Evolutionary conservation across 2,113 vertebrate species (phyloP).

Genomic region (Bos indicus): DNA sequence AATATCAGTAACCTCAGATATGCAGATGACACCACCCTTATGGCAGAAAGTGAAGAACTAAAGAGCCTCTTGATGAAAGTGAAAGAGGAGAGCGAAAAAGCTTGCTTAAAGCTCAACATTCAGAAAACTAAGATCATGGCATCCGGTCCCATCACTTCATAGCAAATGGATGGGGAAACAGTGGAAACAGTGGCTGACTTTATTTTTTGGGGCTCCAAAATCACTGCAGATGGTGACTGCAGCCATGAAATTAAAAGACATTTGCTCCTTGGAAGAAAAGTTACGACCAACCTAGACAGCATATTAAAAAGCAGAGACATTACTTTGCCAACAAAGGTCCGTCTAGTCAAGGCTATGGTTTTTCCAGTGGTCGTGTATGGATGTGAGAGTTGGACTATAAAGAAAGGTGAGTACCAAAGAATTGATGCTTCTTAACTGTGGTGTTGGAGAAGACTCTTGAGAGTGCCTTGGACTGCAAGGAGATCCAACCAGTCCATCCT

Average conservation of each 20-base stretch:
- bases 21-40: not conserved
- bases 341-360: not conserved
- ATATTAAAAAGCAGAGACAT: not conserved
- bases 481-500: not conserved
- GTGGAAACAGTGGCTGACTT: not conserved
- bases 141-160: not conserved
- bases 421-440: not conserved
- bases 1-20: not conserved
- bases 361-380: not conserved
- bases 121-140: not conserved
- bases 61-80: not conserved
- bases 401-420: not conserved
- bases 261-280: not conserved
- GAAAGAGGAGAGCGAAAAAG: not conserved
- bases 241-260: not conserved
- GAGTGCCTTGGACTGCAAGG: not conserved
- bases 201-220: not conserved
- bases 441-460: not conserved
- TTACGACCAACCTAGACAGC: not conserved
- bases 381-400: not conserved
- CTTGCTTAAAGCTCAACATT: not conserved
- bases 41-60: not conserved
- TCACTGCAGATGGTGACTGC: not conserved
- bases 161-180: not conserved
- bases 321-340: not conserved